phyloP scores from a whole-genome alignment of 2,797 vertebrate species.

The Pseudochaenichthys georgianus region DNA sequence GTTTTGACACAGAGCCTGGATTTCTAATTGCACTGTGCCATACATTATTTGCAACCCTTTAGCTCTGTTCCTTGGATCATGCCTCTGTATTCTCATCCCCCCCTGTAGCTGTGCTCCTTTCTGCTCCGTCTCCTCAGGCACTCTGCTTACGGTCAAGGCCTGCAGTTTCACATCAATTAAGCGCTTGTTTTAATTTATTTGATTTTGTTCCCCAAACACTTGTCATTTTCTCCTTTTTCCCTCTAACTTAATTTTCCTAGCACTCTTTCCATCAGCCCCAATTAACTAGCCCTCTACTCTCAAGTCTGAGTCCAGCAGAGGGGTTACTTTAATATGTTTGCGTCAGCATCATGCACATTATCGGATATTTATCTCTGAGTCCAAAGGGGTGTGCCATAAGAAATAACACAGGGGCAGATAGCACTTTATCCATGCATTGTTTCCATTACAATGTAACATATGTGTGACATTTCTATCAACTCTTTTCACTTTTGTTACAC shows the following conservation, averaged over 20 bases:
- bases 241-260: slow-evolving; percentile 57
- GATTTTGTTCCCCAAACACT: slow-evolving; percentile 58
- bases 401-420: slow-evolving; percentile 10
- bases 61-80: slow-evolving; percentile 15
- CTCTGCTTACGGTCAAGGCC: slow-evolving; percentile 47
- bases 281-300: slow-evolving; percentile 56
- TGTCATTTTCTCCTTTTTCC: slow-evolving; percentile 53
- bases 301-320: slow-evolving; percentile 28
- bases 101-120: slow-evolving; percentile 14
- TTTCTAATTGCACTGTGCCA: slow-evolving; percentile 41
- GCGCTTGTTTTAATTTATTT: slow-evolving; percentile 59
- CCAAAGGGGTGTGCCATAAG: slow-evolving; percentile 8
- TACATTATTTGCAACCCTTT: slow-evolving; percentile 62
- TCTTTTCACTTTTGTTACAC: not conserved
- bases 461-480: not conserved
- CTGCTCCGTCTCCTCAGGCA: slow-evolving; percentile 23
- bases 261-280: slow-evolving; percentile 59
- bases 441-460: not conserved
- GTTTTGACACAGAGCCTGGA: slow-evolving; percentile 40
- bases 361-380: slow-evolving; percentile 23
- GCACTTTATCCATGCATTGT: not conserved
- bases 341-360: slow-evolving; percentile 20
- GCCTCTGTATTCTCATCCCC: slow-evolving; percentile 20
- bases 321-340: slow-evolving; percentile 61
- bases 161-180: slow-evolving; percentile 56